Percentiles rank a stretch among this genome's conserved stretches.
Evolutionary conservation across 2,113 vertebrate species (phyloP).

Genomic region (Solea senegalensis): DNA sequence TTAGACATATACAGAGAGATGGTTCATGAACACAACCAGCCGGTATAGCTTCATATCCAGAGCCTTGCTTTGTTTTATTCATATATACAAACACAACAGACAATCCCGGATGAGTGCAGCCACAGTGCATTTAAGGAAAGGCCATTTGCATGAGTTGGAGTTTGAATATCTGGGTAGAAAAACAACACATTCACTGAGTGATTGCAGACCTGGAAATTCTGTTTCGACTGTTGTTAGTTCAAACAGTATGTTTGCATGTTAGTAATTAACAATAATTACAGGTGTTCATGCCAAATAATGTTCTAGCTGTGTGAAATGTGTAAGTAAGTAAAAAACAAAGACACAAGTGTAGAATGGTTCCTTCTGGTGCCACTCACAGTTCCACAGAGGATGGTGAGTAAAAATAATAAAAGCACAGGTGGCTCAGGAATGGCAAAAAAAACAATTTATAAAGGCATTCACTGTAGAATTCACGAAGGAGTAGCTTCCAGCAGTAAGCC

Average conservation of each 20-base stretch:
- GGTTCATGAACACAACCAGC: too few species aligned
- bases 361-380: neutral
- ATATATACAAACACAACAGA: too few species aligned
- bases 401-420: slow-evolving; percentile 6
- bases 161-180: neutral
- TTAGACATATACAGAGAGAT: too few species aligned
- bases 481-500: slow-evolving; percentile 13
- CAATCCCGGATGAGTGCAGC: too few species aligned
- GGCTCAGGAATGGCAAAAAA: neutral
- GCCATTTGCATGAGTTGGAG: neutral
- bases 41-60: too few species aligned
- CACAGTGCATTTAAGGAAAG: too few species aligned
- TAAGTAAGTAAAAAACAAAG: slow-evolving; percentile 1
- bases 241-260: slow-evolving; percentile 21
- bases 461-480: slow-evolving; percentile 19
- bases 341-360: neutral
- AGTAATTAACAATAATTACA: slow-evolving; percentile 22
- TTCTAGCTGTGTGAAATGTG: neutral
- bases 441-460: slow-evolving; percentile 17
- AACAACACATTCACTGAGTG: neutral
- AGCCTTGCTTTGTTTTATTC: too few species aligned
- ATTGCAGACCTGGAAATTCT: slow-evolving; percentile 10
- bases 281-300: slow-evolving; percentile 16
- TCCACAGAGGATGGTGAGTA: neutral
- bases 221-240: slow-evolving; percentile 14